These are phyloP conservation scores for Etia nguti DNA, from an alignment of 2,113 vertebrate species.

Conservation along the genomic window DNA sequence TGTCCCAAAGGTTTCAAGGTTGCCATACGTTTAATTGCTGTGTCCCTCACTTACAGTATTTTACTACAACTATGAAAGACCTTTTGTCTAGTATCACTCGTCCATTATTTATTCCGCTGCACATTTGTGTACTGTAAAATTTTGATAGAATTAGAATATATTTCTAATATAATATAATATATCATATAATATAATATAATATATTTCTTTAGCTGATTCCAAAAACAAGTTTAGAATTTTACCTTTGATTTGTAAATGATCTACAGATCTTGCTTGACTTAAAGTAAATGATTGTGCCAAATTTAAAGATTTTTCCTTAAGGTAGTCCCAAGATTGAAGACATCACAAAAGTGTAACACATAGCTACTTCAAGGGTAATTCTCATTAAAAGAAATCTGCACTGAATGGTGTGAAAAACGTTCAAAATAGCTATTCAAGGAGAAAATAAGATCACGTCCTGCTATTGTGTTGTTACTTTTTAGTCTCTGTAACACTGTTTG, in stretches of 20 bases:
- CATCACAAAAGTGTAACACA: not conserved
- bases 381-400: accelerated
- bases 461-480: not conserved
- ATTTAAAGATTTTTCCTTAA: not conserved
- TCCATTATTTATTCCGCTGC: not conserved
- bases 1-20: too few species aligned
- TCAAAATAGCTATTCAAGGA: not conserved
- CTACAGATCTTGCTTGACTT: not conserved
- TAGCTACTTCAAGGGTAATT: not conserved
- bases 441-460: not conserved
- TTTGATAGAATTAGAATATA: not conserved
- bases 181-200: too few species aligned
- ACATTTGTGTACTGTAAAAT: not conserved
- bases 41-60: not conserved
- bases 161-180: too few species aligned
- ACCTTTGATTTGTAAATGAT: not conserved
- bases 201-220: too few species aligned
- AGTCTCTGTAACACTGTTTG: constrained; percentile 24
- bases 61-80: not conserved
- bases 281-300: not conserved
- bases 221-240: too few species aligned
- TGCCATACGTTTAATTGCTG: too few species aligned
- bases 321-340: not conserved
- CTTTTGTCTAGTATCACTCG: not conserved
- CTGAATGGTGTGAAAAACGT: not conserved